Evolutionary conservation across 2,113 vertebrate species (phyloP).

Genomic region (Ailuropoda melanoleuca): DNA sequence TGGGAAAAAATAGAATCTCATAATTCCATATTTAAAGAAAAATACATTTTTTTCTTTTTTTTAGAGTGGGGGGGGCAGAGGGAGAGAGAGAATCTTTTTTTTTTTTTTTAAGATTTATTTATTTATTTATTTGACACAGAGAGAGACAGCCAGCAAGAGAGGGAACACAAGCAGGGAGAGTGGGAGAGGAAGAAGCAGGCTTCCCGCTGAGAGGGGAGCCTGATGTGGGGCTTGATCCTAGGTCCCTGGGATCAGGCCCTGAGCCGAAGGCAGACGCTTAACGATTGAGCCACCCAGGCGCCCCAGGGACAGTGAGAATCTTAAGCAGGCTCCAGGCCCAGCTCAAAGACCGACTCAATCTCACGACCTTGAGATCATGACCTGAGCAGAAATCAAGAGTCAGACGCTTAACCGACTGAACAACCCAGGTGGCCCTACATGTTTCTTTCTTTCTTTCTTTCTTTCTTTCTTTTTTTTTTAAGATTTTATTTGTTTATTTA

Average conservation of each 20-base stretch:
- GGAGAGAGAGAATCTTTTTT: background rate
- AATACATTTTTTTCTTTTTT: background rate
- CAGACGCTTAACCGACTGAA: background rate
- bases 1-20: background rate
- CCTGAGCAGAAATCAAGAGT: background rate
- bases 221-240: too few relatives aligned
- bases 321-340: background rate
- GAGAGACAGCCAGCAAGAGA: too few relatives aligned
- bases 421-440: background rate
- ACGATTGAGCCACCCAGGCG: too few relatives aligned
- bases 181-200: too few relatives aligned
- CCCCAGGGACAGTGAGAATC: background rate
- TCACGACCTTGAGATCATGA: background rate
- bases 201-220: too few relatives aligned
- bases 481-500: too few relatives aligned
- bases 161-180: too few relatives aligned
- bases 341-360: background rate
- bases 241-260: too few relatives aligned
- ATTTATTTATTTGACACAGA: too few relatives aligned
- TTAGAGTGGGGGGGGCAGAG: background rate
- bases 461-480: too few relatives aligned
- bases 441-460: background rate
- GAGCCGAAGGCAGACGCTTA: too few relatives aligned
- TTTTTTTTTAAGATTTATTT: too few relatives aligned
- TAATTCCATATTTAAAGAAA: background rate